A percentile compares a stretch with the other conserved stretches of the same genome.
Conservation (phyloP, 2,888 invertebrate species). For the Ectropis crepuscularia region DNA sequence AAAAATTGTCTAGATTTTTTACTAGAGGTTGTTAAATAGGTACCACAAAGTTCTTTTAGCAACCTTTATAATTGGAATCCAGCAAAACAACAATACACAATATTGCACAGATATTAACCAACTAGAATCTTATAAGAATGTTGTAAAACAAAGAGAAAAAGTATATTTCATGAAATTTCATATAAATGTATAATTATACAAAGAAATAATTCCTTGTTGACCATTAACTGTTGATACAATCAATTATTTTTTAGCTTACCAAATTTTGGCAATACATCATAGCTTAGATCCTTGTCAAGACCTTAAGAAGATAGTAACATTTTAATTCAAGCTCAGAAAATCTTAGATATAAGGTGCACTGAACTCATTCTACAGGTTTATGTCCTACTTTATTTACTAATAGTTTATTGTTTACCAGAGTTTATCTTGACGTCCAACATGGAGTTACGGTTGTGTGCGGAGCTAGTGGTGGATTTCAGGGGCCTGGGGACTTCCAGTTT, state of each 20-base stretch:
- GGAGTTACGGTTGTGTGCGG: constrained; percentile 81
- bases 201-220: not conserved
- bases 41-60: too few species aligned
- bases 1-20: too few species aligned
- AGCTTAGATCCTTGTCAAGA: constrained; percentile 26
- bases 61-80: too few species aligned
- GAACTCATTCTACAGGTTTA: not conserved
- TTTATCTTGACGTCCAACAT: constrained; percentile 82
- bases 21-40: too few species aligned
- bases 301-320: constrained; percentile 16
- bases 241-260: not conserved
- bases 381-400: too few species aligned
- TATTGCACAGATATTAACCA: too few species aligned
- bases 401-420: constrained; percentile 67
- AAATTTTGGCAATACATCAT: constrained; percentile 28
- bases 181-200: too few species aligned
- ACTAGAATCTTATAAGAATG: too few species aligned
- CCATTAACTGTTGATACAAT: too few species aligned
- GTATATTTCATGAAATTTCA: too few species aligned
- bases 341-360: not conserved
- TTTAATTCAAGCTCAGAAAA: constrained; percentile 3
- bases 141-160: too few species aligned
- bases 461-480: constrained; percentile 86
- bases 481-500: constrained; percentile 91
- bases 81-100: too few species aligned